phyloP scores from a whole-genome alignment of 2,888 invertebrate genomes.

The Agrenia bidenticulata region DNA sequence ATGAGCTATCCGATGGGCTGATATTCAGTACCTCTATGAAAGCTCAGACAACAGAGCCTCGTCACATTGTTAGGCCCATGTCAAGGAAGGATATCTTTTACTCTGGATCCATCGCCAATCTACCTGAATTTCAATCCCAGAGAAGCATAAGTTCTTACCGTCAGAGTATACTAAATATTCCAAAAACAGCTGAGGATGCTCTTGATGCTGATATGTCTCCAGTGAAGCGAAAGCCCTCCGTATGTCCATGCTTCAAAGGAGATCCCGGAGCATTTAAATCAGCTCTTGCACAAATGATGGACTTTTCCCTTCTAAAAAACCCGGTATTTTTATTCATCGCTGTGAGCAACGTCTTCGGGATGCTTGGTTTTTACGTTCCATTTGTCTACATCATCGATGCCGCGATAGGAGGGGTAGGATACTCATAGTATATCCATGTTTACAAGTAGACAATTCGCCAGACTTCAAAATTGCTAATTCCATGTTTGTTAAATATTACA shows the following conservation, averaged over 20 bases:
- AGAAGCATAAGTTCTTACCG: conserved; percentile 86
- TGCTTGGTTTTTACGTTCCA: conserved; percentile 96
- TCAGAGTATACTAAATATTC: conserved; percentile 85
- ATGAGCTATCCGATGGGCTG: conserved; percentile 52
- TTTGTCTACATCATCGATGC: conserved; percentile 91
- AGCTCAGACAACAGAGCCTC: conserved; percentile 59
- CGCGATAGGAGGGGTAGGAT: conserved; percentile 68
- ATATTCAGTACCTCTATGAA: conserved; percentile 50
- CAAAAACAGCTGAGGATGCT: conserved; percentile 58
- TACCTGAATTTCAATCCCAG: conserved; percentile 90
- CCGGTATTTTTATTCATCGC: conserved; percentile 89
- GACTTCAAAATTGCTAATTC: neutral
- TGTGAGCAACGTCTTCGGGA: conserved; percentile 92
- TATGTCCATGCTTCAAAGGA: conserved; percentile 42
- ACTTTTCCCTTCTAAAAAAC: conserved; percentile 81
- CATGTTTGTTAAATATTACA: conserved; percentile 56
- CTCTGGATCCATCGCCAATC: conserved; percentile 88
- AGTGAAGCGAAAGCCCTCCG: conserved; percentile 21
- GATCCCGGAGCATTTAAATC: conserved; percentile 66
- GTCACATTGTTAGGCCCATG: conserved; percentile 80
- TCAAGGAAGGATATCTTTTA: conserved; percentile 97
- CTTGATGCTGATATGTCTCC: conserved; percentile 36
- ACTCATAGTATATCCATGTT: neutral
- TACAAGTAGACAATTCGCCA: neutral
- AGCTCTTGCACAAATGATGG: conserved; percentile 85